Conservation (phyloP, 2,888 invertebrate species). For the Polia nebulosa region DNA sequence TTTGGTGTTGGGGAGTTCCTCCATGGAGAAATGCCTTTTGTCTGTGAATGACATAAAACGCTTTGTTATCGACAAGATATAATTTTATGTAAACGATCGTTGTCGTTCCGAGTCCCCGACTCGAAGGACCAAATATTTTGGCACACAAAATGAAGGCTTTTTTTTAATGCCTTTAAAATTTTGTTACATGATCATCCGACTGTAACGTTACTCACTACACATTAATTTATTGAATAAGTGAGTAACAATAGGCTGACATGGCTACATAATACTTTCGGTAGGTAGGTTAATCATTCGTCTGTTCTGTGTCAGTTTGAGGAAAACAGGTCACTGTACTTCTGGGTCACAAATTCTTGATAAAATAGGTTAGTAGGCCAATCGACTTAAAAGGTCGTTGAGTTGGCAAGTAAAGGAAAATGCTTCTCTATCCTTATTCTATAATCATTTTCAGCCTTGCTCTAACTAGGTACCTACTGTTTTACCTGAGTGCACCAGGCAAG, state of each 20-base stretch:
- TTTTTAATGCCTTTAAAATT: neutral
- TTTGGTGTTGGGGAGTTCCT: slow-evolving; percentile 24
- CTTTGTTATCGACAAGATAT: too few species aligned
- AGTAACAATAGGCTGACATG: neutral
- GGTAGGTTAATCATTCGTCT: neutral
- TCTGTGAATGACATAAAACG: neutral
- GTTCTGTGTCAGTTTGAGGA: neutral
- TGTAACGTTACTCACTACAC: too few species aligned
- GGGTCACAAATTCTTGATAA: slow-evolving; percentile 16
- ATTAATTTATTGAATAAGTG: neutral
- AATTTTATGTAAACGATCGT: too few species aligned
- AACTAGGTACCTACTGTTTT: neutral
- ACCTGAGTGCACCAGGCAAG: too few species aligned
- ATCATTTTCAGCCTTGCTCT: neutral
- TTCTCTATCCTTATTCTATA: neutral
- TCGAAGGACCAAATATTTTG: neutral
- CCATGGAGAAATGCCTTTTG: slow-evolving; percentile 6
- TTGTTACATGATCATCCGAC: neutral
- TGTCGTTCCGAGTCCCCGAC: too few species aligned
- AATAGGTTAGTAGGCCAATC: slow-evolving; percentile 35
- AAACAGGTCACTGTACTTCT: slow-evolving; percentile 27
- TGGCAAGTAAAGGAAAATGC: neutral
- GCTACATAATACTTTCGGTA: neutral
- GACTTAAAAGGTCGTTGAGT: neutral
- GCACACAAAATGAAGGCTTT: neutral